These are phyloP conservation scores for Argyresthia goedartella DNA, from an alignment of 2,888 invertebrate species.

Conservation along the genomic window DNA sequence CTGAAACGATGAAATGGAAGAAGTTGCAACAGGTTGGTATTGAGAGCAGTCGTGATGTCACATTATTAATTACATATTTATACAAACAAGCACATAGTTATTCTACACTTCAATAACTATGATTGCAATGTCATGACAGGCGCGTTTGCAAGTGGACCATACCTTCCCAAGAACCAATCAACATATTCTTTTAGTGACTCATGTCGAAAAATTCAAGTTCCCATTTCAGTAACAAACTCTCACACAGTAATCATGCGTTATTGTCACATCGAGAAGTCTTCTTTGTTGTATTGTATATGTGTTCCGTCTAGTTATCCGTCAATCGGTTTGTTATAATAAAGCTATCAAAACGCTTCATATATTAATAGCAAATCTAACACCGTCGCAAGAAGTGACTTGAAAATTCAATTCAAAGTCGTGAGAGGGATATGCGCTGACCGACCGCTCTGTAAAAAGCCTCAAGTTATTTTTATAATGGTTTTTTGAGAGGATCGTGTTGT, in stretches of 20 bases:
- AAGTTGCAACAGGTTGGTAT: too few species aligned
- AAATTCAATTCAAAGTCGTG: slow-evolving; percentile 61
- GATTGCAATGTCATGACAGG: too few species aligned
- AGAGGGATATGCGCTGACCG: slow-evolving; percentile 55
- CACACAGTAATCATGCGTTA: slow-evolving; percentile 59
- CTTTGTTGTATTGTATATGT: slow-evolving; percentile 38
- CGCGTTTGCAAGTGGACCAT: not conserved
- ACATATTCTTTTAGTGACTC: slow-evolving; percentile 49
- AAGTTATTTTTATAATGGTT: slow-evolving; percentile 56
- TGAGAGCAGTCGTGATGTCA: too few species aligned
- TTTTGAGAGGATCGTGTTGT: slow-evolving; percentile 60
- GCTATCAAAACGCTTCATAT: slow-evolving; percentile 55
- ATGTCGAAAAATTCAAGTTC: slow-evolving; percentile 37
- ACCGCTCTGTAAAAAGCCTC: slow-evolving; percentile 41
- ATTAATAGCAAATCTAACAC: slow-evolving; percentile 64
- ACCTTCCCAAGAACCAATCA: slow-evolving; percentile 39
- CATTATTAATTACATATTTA: too few species aligned
- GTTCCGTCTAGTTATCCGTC: slow-evolving; percentile 43
- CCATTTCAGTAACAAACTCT: slow-evolving; percentile 59
- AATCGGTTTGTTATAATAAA: slow-evolving; percentile 52
- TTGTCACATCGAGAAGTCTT: slow-evolving; percentile 52
- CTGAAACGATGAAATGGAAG: too few species aligned
- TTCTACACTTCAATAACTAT: too few species aligned
- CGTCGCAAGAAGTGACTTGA: slow-evolving; percentile 59
- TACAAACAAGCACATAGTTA: too few species aligned